A percentile compares a stretch with the other conserved stretches of the same genome.
phyloP scores from a whole-genome alignment of 2,113 vertebrate species.

The Mormoops blainvillei region DNA sequence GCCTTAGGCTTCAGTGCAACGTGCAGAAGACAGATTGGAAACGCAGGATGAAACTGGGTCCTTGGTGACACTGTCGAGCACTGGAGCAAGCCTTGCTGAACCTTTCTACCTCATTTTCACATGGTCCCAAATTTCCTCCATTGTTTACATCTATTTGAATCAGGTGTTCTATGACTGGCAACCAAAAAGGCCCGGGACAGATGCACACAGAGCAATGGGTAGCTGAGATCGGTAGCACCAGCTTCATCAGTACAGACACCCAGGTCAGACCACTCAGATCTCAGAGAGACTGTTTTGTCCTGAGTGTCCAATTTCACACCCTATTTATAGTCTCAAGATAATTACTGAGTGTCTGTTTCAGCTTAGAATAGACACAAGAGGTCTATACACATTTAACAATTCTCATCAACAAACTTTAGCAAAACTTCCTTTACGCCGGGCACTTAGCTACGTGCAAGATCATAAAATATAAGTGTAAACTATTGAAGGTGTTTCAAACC shows the following conservation, averaged over 20 bases:
- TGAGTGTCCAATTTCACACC: constrained; percentile 54
- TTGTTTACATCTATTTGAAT: neutral
- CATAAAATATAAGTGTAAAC: constrained; percentile 19
- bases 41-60: neutral
- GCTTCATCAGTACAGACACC: neutral
- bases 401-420: constrained; percentile 19
- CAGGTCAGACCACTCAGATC: constrained; percentile 34
- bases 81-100: neutral
- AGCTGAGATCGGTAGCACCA: neutral
- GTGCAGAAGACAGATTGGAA: neutral
- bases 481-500: neutral
- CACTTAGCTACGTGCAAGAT: neutral
- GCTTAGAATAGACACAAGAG: constrained; percentile 28
- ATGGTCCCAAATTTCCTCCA: neutral
- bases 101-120: neutral
- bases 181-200: neutral
- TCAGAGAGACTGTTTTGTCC: constrained; percentile 38
- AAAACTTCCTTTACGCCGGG: neutral
- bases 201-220: neutral
- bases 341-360: constrained; percentile 58
- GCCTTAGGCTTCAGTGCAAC: neutral
- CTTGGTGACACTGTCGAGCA: neutral
- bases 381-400: constrained; percentile 10
- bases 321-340: constrained; percentile 65
- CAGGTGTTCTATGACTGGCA: neutral